Percentiles rank a stretch among this genome's conserved stretches.
Conservation (phyloP, 2,113 vertebrate species). For the Siniperca knerii region DNA sequence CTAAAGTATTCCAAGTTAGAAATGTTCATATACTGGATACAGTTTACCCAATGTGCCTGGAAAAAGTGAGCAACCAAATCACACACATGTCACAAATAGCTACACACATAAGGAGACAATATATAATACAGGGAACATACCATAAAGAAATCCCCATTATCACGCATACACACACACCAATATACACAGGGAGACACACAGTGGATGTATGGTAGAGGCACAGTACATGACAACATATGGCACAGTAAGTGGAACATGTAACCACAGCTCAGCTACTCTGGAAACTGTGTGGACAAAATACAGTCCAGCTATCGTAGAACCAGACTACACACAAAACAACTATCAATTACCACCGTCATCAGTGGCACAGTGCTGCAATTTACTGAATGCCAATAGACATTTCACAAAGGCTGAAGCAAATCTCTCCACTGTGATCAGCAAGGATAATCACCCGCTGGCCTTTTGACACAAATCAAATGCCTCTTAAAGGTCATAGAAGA, state of each 20-base stretch:
- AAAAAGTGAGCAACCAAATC: not conserved
- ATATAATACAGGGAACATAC: not conserved
- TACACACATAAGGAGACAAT: not conserved
- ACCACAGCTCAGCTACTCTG: not conserved
- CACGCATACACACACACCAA: not conserved
- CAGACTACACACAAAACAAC: constrained; percentile 17
- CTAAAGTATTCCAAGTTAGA: not conserved
- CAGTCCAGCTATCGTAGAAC: constrained; percentile 10
- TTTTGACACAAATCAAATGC: constrained; percentile 66
- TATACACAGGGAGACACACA: too few relatives aligned
- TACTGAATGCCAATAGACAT: constrained; percentile 41
- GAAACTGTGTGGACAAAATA: not conserved
- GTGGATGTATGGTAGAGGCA: too few relatives aligned
- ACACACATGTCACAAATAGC: not conserved
- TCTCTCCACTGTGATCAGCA: constrained; percentile 52
- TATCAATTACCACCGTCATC: constrained; percentile 31
- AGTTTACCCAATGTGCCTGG: not conserved
- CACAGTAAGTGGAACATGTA: not conserved
- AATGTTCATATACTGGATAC: not conserved
- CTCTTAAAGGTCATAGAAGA: constrained; percentile 62
- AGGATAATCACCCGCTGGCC: constrained; percentile 51
- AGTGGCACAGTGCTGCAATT: constrained; percentile 20
- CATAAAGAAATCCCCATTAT: not conserved
- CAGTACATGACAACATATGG: constrained; percentile 1
- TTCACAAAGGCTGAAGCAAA: constrained; percentile 50